Percentiles rank a stretch among this genome's conserved stretches.
Evolutionary conservation across 2,113 vertebrate genomes (phyloP).

Genomic region (Lota lota): DNA sequence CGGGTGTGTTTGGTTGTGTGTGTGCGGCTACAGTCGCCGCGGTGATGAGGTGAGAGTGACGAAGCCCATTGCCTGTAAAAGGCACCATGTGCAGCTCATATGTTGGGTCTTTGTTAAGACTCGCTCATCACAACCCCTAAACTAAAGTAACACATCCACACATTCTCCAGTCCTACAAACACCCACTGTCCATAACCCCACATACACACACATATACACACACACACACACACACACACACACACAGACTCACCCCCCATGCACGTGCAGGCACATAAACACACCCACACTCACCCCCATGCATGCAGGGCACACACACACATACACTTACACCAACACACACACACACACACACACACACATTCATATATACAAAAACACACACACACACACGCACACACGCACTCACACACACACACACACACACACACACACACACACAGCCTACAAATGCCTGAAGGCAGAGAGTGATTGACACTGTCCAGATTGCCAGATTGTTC

Average conservation of each 20-base stretch:
- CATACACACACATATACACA: conserved; percentile 25
- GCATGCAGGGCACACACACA: neutral
- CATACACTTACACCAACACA: conserved; percentile 25
- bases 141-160: conserved; percentile 38
- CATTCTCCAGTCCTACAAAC: neutral
- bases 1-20: conserved; percentile 17
- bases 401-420: conserved; percentile 17
- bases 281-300: neutral
- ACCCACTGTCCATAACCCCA: conserved; percentile 24
- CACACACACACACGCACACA: neutral
- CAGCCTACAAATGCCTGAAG: conserved; percentile 32
- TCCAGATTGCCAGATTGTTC: conserved; percentile 72
- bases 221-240: conserved; percentile 19
- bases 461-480: conserved; percentile 62
- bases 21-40: conserved; percentile 16
- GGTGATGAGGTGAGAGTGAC: conserved; percentile 71
- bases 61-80: conserved; percentile 57
- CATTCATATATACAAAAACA: conserved; percentile 15
- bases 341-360: conserved; percentile 34
- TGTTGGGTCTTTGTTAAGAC: conserved; percentile 59
- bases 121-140: conserved; percentile 50
- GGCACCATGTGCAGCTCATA: conserved; percentile 68
- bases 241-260: conserved; percentile 15
- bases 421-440: conserved; percentile 15
- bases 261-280: conserved; percentile 23